These are phyloP conservation scores for Conomelus anceps DNA, from an alignment of 2,888 invertebrate species.

Conservation along the genomic window DNA sequence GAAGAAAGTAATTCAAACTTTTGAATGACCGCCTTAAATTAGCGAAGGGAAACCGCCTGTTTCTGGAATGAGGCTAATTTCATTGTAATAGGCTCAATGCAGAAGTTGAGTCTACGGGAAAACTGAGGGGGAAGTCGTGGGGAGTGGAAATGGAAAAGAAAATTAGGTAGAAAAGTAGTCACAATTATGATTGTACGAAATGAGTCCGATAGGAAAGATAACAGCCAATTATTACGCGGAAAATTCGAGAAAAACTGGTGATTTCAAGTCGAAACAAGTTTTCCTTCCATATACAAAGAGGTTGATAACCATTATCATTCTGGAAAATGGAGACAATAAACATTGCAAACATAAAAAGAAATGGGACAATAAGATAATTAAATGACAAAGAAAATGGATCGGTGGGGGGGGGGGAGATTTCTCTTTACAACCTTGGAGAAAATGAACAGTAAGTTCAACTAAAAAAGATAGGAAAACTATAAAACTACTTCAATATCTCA, in stretches of 20 bases:
- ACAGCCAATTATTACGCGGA: neutral
- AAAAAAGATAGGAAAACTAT: no score
- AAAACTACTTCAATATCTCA: no score
- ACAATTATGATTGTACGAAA: neutral
- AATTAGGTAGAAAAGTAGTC: neutral
- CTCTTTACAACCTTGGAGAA: no score
- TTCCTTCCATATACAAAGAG: neutral
- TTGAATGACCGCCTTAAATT: neutral
- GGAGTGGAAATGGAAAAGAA: neutral
- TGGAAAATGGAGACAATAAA: neutral
- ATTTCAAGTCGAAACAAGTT: neutral
- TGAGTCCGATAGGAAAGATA: neutral
- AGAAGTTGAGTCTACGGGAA: neutral
- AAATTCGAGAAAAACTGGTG: neutral
- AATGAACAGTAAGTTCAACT: no score
- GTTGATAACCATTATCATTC: neutral
- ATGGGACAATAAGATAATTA: neutral
- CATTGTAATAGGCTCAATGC: neutral
- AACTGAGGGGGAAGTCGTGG: neutral
- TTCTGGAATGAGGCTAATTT: neutral
- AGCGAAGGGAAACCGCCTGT: neutral
- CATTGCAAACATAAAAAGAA: neutral
- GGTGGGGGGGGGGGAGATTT: no score
- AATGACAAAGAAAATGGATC: neutral
- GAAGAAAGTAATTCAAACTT: neutral